These are phyloP conservation scores for Perccottus glenii DNA, from an alignment of 2,113 vertebrate genomes.

Conservation along the genomic window DNA sequence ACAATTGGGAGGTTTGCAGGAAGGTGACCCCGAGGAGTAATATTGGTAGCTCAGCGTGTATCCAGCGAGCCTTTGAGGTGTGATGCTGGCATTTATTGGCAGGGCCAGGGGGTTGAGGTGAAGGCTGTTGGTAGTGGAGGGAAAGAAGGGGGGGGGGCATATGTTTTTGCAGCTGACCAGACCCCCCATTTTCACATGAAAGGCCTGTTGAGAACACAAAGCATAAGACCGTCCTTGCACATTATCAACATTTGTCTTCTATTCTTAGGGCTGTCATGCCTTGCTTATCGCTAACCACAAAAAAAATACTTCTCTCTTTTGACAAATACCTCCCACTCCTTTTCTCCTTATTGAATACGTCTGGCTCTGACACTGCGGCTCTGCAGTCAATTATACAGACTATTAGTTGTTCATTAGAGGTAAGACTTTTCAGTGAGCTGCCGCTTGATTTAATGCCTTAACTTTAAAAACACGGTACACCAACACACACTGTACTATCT, in stretches of 20 bases:
- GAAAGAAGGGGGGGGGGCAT: constrained; percentile 16
- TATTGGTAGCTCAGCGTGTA: constrained; percentile 31
- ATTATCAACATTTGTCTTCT: constrained; percentile 73
- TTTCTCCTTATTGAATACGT: constrained; percentile 16
- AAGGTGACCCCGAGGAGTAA: constrained; percentile 71
- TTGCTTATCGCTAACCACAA: constrained; percentile 58
- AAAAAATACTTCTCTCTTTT: constrained; percentile 54
- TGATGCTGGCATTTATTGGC: constrained; percentile 77
- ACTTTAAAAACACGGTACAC: constrained; percentile 41
- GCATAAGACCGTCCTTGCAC: constrained; percentile 54
- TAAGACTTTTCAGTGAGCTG: constrained; percentile 49
- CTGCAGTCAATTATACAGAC: constrained; percentile 65
- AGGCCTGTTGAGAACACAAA: constrained; percentile 60
- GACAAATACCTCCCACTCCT: constrained; percentile 53
- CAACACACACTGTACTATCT: constrained; percentile 19
- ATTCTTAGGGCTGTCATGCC: constrained; percentile 66
- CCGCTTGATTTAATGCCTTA: constrained; percentile 59
- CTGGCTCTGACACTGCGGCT: constrained; percentile 42
- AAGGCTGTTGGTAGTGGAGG: constrained; percentile 3
- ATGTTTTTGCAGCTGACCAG: constrained; percentile 83
- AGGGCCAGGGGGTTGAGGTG: constrained; percentile 46
- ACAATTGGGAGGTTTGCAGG: constrained; percentile 67
- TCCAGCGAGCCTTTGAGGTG: constrained; percentile 58
- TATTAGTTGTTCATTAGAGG: constrained; percentile 66
- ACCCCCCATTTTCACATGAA: constrained; percentile 77